Percentiles rank a stretch among this genome's conserved stretches.
phyloP scores from a whole-genome alignment of 2,113 vertebrate species.

The Rhipidura dahli region DNA sequence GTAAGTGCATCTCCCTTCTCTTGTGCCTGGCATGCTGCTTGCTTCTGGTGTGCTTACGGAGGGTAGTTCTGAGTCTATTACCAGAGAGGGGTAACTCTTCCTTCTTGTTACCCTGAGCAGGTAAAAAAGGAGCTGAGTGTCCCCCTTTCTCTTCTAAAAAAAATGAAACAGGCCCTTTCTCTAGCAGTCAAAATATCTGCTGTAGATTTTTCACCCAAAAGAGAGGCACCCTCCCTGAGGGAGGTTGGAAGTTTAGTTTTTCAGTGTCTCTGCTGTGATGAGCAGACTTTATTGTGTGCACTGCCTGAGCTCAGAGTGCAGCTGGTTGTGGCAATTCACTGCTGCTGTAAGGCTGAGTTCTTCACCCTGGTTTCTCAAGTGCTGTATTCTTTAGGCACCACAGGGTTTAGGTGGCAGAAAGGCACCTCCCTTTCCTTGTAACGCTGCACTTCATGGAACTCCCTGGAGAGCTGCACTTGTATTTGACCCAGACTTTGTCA shows the following conservation, averaged over 20 bases:
- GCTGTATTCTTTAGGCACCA: not conserved
- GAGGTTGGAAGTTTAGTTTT: not conserved
- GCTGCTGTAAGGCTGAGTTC: not conserved
- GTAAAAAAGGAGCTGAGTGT: not conserved
- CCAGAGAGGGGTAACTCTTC: not conserved
- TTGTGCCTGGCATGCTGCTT: not conserved
- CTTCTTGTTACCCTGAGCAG: not conserved
- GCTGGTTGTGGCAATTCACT: not conserved
- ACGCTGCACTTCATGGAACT: not conserved
- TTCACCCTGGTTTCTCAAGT: not conserved
- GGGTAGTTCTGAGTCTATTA: too few relatives aligned
- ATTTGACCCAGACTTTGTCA: not conserved
- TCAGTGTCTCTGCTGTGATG: not conserved
- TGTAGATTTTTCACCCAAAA: not conserved
- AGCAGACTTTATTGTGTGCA: not conserved
- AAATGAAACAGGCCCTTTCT: not conserved
- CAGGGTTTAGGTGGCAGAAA: not conserved
- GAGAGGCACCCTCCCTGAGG: not conserved
- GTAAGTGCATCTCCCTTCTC: constrained; percentile 76
- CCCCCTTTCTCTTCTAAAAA: not conserved
- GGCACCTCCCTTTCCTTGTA: not conserved
- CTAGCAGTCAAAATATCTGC: not conserved
- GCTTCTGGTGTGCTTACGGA: not conserved
- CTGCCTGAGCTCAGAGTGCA: not conserved
- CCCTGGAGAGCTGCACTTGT: not conserved